Conservation (phyloP, 2,888 invertebrate genomes). For the Lepetodrilus schrolli region DNA sequence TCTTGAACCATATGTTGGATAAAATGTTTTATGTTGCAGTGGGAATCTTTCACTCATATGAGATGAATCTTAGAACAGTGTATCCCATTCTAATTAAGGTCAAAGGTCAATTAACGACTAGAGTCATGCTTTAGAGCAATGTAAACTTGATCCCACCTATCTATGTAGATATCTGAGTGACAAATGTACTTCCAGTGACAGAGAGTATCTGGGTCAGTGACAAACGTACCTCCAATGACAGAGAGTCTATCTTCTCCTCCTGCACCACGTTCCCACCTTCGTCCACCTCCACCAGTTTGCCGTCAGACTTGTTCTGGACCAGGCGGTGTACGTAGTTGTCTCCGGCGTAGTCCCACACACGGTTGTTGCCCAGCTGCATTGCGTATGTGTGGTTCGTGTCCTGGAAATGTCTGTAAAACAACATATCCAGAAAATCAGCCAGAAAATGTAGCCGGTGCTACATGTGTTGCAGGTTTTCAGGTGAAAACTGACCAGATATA, state of each 20-base stretch:
- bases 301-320: constrained; percentile 96
- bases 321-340: constrained; percentile 97
- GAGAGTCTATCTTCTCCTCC: constrained; percentile 92
- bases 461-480: no score
- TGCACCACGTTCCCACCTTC: constrained; percentile 70
- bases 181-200: not conserved
- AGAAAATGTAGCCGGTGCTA: no score
- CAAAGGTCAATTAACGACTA: no score
- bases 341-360: constrained; percentile 99
- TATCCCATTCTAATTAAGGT: no score
- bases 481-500: no score
- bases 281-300: constrained; percentile 86
- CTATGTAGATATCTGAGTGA: no score
- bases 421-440: not conserved
- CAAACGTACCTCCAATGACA: constrained; percentile 87
- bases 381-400: constrained; percentile 98
- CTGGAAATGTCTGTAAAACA: constrained; percentile 85
- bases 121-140: no score
- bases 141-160: no score
- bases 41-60: no score
- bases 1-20: no score
- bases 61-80: no score
- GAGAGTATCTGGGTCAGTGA: not conserved
- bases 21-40: no score
- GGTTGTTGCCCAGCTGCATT: constrained; percentile 94